phyloP scores from a whole-genome alignment of 2,113 vertebrate species.

The Pedionomus torquatus region DNA sequence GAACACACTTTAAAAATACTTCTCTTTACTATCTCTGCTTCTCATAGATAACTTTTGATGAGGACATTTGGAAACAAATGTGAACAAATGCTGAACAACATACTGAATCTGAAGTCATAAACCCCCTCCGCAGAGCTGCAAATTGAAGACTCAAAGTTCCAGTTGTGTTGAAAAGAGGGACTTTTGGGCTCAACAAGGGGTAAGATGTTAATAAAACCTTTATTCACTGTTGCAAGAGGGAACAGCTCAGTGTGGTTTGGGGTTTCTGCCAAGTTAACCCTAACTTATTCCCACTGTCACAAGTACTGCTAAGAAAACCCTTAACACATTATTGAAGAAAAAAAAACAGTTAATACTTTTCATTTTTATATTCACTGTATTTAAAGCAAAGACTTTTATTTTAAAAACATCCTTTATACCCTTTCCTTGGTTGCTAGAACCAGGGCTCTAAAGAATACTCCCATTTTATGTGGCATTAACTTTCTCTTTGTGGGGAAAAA shows the following conservation, averaged over 20 bases:
- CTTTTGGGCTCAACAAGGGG: not conserved
- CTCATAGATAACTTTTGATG: not conserved
- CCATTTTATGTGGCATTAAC: not conserved
- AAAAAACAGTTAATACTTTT: not conserved
- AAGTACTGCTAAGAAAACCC: not conserved
- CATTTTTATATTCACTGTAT: not conserved
- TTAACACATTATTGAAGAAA: not conserved
- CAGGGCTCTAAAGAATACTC: not conserved
- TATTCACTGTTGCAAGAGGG: not conserved
- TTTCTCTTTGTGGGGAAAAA: not conserved
- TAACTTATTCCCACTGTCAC: not conserved
- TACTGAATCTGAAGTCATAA: not conserved
- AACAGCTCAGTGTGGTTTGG: conserved; percentile 35
- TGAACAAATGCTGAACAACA: not conserved
- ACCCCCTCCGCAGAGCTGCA: not conserved
- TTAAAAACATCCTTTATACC: not conserved
- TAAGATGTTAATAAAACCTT: conserved; percentile 51
- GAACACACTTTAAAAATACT: not conserved
- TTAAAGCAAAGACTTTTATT: not conserved
- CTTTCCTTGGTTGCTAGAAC: not conserved
- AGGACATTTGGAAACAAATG: not conserved
- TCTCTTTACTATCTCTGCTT: not conserved
- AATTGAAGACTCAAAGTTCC: conserved; percentile 19
- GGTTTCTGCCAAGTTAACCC: conserved; percentile 43
- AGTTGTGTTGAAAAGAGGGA: conserved; percentile 16